These are phyloP conservation scores for Poecile atricapillus DNA, from an alignment of 2,113 vertebrate species.

Conservation along the genomic window DNA sequence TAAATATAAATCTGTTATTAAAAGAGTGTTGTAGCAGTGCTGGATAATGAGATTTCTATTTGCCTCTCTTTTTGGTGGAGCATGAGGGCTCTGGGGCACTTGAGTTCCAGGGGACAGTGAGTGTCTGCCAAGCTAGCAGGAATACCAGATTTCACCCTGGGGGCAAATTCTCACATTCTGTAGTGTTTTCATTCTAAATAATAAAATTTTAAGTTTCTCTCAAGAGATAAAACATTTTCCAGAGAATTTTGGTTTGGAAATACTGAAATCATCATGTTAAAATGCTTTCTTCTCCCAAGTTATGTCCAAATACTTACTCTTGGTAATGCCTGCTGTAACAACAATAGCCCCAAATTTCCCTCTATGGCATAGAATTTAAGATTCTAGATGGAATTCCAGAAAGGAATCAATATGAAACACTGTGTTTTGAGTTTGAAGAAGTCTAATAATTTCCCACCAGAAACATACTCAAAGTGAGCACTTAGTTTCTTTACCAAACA, in stretches of 20 bases:
- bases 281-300: background rate
- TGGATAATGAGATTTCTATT: background rate
- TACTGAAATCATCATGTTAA: background rate
- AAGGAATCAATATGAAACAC: background rate
- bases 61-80: background rate
- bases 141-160: background rate
- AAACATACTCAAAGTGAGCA: background rate
- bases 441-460: background rate
- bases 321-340: background rate
- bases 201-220: background rate
- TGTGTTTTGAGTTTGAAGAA: background rate
- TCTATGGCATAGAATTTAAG: background rate
- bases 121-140: background rate
- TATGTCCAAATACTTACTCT: background rate
- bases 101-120: background rate
- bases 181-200: background rate
- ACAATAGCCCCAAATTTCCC: background rate
- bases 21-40: background rate
- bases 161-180: background rate
- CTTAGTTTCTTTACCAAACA: background rate
- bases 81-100: background rate
- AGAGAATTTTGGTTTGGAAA: background rate
- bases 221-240: background rate
- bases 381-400: background rate
- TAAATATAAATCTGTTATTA: background rate